phyloP scores from a whole-genome alignment of 2,113 vertebrate genomes.

The Columbina picui region DNA sequence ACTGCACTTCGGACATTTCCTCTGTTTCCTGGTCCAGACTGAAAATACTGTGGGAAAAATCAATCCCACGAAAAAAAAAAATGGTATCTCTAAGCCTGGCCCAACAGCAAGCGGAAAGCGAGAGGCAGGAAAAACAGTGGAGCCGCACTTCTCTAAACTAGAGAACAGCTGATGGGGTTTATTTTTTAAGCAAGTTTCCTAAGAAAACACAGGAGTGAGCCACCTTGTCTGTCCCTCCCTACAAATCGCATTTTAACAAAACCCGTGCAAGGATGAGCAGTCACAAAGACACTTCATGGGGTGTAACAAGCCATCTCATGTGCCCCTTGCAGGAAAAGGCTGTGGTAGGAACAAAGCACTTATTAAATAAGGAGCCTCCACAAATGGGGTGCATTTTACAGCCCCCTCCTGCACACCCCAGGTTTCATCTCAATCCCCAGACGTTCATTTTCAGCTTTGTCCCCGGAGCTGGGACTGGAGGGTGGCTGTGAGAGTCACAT shows the following conservation, averaged over 20 bases:
- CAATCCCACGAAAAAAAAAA: background rate
- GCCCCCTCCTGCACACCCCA: background rate
- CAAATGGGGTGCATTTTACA: background rate
- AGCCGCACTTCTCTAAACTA: background rate
- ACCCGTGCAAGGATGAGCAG: fast-evolving
- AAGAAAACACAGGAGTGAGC: fast-evolving
- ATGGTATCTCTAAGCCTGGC: background rate
- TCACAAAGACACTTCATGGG: fast-evolving
- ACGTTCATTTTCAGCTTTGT: background rate
- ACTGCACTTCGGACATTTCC: background rate
- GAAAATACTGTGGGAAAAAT: background rate
- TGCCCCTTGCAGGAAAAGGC: fast-evolving
- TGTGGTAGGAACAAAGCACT: background rate
- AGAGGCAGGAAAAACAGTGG: background rate
- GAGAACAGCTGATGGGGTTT: background rate
- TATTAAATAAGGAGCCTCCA: background rate
- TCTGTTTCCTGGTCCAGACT: background rate
- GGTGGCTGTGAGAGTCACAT: slow-evolving; percentile 53
- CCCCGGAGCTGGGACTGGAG: background rate
- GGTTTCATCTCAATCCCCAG: background rate
- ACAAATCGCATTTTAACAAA: background rate
- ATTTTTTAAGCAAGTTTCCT: fast-evolving
- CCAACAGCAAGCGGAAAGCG: fast-evolving
- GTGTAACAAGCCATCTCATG: fast-evolving
- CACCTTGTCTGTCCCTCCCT: background rate